These are phyloP conservation scores for Euphydryas editha DNA, from an alignment of 2,888 invertebrate species.

Conservation along the genomic window DNA sequence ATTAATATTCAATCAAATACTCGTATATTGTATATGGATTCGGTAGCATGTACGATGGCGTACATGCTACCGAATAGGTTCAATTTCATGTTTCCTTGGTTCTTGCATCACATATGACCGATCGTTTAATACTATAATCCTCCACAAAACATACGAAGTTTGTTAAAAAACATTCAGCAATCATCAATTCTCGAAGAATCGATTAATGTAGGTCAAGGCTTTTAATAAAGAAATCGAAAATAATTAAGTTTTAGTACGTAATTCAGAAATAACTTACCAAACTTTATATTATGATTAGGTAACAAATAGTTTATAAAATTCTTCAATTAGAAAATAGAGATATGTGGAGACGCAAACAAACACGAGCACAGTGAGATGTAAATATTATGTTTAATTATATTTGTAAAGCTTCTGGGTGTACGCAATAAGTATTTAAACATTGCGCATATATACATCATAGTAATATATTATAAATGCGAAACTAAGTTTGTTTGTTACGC, in stretches of 20 bases:
- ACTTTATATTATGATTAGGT: not conserved
- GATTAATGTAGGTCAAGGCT: conserved; percentile 29
- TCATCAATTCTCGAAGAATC: conserved; percentile 14
- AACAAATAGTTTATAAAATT: not conserved
- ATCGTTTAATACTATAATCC: not conserved
- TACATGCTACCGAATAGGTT: not conserved
- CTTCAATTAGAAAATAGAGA: not conserved
- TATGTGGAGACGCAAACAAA: conserved; percentile 8
- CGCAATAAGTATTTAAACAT: not conserved
- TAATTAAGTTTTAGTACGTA: conserved; percentile 4
- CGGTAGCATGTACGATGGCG: not conserved
- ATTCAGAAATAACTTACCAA: not conserved
- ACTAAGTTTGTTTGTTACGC: no score
- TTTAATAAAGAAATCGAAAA: conserved; percentile 7
- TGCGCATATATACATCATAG: not conserved
- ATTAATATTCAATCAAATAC: no score
- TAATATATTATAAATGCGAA: not conserved
- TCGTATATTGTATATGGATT: not conserved
- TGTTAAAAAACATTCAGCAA: conserved; percentile 20
- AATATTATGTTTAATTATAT: conserved; percentile 9
- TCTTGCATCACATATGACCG: not conserved
- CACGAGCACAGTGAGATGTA: conserved; percentile 13
- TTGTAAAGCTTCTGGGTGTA: conserved; percentile 16
- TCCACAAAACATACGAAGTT: not conserved
- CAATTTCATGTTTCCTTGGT: not conserved